phyloP scores from a whole-genome alignment of 2,113 vertebrate genomes.

The Aythya baeri region DNA sequence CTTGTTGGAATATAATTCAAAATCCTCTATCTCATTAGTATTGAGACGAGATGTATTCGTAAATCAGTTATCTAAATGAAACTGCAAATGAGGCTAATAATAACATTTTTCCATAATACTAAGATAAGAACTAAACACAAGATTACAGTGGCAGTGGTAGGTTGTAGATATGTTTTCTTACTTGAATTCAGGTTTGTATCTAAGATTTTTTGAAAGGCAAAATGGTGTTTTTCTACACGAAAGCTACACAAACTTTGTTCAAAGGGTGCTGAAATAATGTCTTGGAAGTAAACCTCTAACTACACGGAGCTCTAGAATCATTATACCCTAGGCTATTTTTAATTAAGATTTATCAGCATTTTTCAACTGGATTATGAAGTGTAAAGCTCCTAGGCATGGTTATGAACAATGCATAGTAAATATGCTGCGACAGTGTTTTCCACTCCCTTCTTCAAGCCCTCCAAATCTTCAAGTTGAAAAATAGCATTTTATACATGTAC shows the following conservation, averaged over 20 bases:
- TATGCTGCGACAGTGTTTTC: background rate
- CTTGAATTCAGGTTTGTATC: conserved; percentile 9
- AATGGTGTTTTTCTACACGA: background rate
- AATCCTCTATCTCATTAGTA: conserved; percentile 18
- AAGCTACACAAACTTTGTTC: background rate
- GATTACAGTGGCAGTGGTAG: background rate
- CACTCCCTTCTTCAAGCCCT: background rate
- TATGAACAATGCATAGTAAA: conserved; percentile 27
- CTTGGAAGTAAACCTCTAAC: conserved; percentile 25
- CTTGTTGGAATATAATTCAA: background rate
- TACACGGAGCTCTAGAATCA: conserved; percentile 7
- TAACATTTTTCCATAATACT: conserved; percentile 18
- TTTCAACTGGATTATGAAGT: conserved; percentile 27
- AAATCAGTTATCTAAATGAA: conserved; percentile 56
- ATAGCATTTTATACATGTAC: background rate
- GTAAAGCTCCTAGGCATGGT: conserved; percentile 30
- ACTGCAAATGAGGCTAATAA: conserved; percentile 51
- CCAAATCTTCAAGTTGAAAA: background rate
- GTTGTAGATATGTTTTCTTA: background rate
- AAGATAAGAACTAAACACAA: conserved; percentile 3
- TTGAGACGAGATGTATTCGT: background rate
- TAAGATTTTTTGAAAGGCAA: background rate
- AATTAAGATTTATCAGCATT: conserved; percentile 66
- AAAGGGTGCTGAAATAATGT: conserved; percentile 17
- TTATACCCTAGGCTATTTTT: conserved; percentile 45